Evolutionary conservation across 2,797 vertebrate species (phyloP).

Genomic region (Ataeniobius toweri): DNA sequence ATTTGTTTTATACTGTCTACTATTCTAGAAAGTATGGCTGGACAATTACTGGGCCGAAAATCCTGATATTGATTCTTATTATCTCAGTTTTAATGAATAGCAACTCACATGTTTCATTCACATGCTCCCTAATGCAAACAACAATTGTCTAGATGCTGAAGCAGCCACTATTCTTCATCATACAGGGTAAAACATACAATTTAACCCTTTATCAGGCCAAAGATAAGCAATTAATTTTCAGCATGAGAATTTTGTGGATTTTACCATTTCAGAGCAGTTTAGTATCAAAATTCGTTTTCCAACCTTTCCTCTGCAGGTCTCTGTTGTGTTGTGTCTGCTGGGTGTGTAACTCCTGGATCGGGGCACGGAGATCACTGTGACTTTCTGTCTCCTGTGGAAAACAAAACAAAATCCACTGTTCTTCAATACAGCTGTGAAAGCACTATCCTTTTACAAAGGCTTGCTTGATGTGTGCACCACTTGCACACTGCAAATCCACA

Average conservation of each 20-base stretch:
- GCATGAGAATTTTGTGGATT: neutral
- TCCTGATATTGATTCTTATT: too few species aligned
- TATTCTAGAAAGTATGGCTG: too few species aligned
- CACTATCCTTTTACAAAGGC: neutral
- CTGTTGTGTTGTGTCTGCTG: conserved; percentile 61
- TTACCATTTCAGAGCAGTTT: neutral
- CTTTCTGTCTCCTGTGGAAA: conserved; percentile 69
- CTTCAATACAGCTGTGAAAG: conserved; percentile 22
- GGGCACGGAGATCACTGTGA: conserved; percentile 65
- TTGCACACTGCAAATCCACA: conserved; percentile 10
- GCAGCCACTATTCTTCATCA: too few species aligned
- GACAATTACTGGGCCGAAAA: too few species aligned
- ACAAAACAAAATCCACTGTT: conserved; percentile 13
- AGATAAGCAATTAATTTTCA: neutral
- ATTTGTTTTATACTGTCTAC: too few species aligned
- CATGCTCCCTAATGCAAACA: too few species aligned
- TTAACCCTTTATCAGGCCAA: neutral
- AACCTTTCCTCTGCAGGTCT: conserved; percentile 70
- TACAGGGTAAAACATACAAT: too few species aligned
- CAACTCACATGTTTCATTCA: too few species aligned
- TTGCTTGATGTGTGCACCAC: neutral
- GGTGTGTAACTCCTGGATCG: conserved; percentile 65
- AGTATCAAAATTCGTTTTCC: conserved; percentile 18
- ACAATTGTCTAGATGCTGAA: too few species aligned
- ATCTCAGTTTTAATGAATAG: too few species aligned